phyloP scores from a whole-genome alignment of 1,140 invertebrate species.

The Scaptomyza pallida region DNA sequence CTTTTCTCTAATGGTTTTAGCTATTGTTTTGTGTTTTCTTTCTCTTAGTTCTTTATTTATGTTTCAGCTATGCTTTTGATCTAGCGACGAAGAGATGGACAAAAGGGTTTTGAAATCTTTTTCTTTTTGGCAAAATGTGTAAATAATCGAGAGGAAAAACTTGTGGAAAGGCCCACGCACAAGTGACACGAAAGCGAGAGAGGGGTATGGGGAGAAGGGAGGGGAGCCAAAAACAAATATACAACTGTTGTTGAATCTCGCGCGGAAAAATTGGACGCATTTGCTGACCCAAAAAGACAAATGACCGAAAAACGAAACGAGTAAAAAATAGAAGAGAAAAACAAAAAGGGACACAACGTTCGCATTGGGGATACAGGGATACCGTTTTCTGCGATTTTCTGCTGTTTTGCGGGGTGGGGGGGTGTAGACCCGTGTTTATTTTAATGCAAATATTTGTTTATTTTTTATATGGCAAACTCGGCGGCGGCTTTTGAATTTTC shows the following conservation, averaged over 20 bases:
- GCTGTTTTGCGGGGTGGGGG: neutral
- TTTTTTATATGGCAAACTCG: conserved; percentile 58
- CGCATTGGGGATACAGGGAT: conserved; percentile 27
- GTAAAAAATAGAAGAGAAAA: conserved; percentile 4
- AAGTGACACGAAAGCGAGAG: conserved; percentile 6
- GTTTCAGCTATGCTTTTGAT: conserved; percentile 6
- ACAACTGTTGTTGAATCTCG: conserved; percentile 51
- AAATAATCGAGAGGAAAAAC: conserved; percentile 54
- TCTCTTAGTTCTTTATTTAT: neutral
- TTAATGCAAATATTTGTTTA: conserved; percentile 79
- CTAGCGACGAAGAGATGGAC: neutral
- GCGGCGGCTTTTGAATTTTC: conserved; percentile 32
- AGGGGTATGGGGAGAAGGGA: neutral
- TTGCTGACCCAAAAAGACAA: conserved; percentile 75
- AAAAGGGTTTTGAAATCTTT: conserved; percentile 35
- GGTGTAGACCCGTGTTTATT: conserved; percentile 60
- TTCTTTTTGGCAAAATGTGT: conserved; percentile 42
- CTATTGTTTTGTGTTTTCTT: neutral
- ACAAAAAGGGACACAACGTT: conserved; percentile 52
- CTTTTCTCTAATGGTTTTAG: conserved; percentile 32
- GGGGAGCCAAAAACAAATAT: conserved; percentile 43
- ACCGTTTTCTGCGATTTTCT: neutral
- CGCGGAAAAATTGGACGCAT: conserved; percentile 65
- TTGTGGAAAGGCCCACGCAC: conserved; percentile 38
- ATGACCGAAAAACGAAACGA: conserved; percentile 41